These are phyloP conservation scores for Meriones psammophilus DNA, from an alignment of 2,797 vertebrate genomes.

Conservation along the genomic window DNA sequence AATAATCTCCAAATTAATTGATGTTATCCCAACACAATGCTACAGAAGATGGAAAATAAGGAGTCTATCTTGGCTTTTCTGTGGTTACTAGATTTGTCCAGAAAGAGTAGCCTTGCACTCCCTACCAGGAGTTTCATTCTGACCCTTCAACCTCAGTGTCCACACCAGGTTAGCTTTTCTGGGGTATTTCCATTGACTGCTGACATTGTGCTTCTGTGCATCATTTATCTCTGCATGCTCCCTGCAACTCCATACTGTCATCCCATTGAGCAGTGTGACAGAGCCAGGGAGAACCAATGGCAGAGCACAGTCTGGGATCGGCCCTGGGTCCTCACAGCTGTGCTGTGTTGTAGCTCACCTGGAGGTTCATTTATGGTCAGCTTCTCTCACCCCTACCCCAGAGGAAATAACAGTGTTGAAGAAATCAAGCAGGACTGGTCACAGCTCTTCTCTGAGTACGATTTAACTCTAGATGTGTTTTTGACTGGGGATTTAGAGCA, in stretches of 20 bases:
- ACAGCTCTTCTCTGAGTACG: neutral
- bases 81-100: neutral
- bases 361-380: neutral
- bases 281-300: slow-evolving; percentile 57
- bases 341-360: slow-evolving; percentile 1
- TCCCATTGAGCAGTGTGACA: slow-evolving; percentile 13
- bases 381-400: slow-evolving; percentile 14
- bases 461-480: neutral
- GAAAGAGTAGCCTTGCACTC: neutral
- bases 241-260: slow-evolving; percentile 20
- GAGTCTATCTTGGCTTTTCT: neutral
- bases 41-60: neutral
- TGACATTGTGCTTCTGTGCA: neutral
- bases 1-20: slow-evolving; percentile 34
- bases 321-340: slow-evolving; percentile 22
- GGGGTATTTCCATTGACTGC: neutral
- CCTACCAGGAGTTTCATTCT: neutral
- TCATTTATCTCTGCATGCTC: neutral
- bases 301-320: neutral
- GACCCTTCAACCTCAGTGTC: neutral
- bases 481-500: slow-evolving; percentile 51
- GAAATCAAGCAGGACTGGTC: neutral
- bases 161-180: slow-evolving; percentile 1
- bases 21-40: slow-evolving; percentile 22
- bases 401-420: slow-evolving; percentile 7